These are phyloP conservation scores for Gouania willdenowi DNA, from an alignment of 2,797 vertebrate species.

Conservation along the genomic window DNA sequence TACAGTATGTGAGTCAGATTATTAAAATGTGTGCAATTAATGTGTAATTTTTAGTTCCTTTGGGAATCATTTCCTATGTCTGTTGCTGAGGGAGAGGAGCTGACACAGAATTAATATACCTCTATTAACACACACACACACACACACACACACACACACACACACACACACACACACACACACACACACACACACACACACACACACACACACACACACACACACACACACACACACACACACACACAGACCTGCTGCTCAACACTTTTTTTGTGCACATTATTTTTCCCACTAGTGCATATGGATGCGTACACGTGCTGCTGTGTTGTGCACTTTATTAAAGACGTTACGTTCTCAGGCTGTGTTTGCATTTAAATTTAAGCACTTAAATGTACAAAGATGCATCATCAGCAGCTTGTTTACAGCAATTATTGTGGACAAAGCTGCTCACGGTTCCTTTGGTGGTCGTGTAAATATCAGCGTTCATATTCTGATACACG, in stretches of 20 bases:
- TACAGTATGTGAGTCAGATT: too few relatives aligned
- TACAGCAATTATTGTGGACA: conserved; percentile 4
- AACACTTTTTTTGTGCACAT: conserved; percentile 26
- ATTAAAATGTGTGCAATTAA: too few relatives aligned
- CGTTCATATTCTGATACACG: conserved; percentile 30
- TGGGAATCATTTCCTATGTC: conserved; percentile 55
- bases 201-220: conserved; percentile 46
- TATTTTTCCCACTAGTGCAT: conserved; percentile 16
- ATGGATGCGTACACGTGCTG: conserved; percentile 20
- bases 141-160: conserved; percentile 6
- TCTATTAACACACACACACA: conserved; percentile 62
- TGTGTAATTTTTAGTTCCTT: too few relatives aligned
- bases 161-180: conserved; percentile 21
- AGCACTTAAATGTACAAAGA: too few relatives aligned
- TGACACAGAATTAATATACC: conserved; percentile 74
- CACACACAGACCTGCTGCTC: conserved; percentile 14
- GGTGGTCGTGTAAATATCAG: conserved; percentile 14
- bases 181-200: conserved; percentile 1
- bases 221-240: conserved; percentile 9
- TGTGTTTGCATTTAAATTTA: neutral
- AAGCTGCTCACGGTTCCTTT: neutral
- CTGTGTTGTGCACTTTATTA: conserved; percentile 16
- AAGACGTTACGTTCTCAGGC: too few relatives aligned
- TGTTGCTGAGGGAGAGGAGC: conserved; percentile 63
- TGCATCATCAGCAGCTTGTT: neutral